These are phyloP conservation scores for Oxyura jamaicensis DNA, from an alignment of 2,113 vertebrate species.

Conservation along the genomic window DNA sequence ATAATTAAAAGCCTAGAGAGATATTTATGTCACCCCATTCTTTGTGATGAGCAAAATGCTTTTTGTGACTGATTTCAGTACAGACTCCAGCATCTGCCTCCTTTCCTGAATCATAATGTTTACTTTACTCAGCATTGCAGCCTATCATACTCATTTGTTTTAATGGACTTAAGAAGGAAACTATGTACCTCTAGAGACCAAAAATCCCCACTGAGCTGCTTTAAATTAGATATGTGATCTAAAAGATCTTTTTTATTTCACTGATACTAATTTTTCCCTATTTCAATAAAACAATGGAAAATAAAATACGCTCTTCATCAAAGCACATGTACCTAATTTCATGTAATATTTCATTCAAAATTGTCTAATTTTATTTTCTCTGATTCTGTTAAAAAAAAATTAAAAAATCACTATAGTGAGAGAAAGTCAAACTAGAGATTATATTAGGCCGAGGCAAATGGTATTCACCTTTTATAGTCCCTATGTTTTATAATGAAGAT, in stretches of 20 bases:
- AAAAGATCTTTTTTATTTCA: constrained; percentile 51
- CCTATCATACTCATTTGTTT: constrained; percentile 14
- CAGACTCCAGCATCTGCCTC: background rate
- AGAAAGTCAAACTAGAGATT: constrained; percentile 74
- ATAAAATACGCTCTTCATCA: constrained; percentile 57
- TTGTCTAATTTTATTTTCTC: constrained; percentile 55
- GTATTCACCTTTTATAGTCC: constrained; percentile 82
- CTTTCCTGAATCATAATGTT: constrained; percentile 22
- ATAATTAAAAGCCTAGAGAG: background rate
- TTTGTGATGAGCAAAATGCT: background rate
- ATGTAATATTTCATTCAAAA: constrained; percentile 45
- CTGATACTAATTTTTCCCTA: constrained; percentile 10
- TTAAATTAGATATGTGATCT: constrained; percentile 10
- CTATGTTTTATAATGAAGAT: constrained; percentile 86
- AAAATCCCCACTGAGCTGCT: constrained; percentile 31
- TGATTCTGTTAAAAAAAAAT: constrained; percentile 41
- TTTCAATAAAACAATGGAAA: constrained; percentile 46
- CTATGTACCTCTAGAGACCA: background rate
- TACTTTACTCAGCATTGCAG: constrained; percentile 25
- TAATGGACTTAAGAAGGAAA: constrained; percentile 1
- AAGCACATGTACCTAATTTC: constrained; percentile 46
- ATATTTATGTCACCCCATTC: background rate
- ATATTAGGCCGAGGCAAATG: constrained; percentile 75
- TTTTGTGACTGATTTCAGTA: background rate
- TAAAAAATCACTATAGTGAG: constrained; percentile 33